A percentile compares a stretch with the other conserved stretches of the same genome.
These are phyloP conservation scores for Ophioderma brevispina DNA, from an alignment of 35 echinoderm and acorn worm genomes.

Conservation along the genomic window DNA sequence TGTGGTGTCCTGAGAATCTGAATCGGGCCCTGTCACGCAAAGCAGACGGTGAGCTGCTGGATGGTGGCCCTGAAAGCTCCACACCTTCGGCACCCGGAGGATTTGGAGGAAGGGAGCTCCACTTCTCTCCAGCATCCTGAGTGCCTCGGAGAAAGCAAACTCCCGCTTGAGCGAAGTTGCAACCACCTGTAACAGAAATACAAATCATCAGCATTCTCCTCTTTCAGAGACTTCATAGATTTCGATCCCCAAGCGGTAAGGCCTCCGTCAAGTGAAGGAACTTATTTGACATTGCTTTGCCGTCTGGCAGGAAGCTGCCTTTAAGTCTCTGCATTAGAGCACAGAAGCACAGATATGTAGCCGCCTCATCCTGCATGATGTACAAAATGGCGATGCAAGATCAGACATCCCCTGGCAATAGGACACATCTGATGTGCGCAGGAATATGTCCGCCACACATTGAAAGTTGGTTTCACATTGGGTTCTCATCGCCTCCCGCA, in stretches of 20 bases:
- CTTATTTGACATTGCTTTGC: constrained; percentile 92
- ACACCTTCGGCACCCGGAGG: constrained; percentile 63
- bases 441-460: constrained; percentile 87
- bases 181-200: constrained; percentile 99
- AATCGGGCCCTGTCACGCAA: constrained; percentile 87
- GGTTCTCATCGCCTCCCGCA: constrained; percentile 80
- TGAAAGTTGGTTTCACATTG: constrained; percentile 85
- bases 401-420: constrained; percentile 99
- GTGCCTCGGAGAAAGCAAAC: constrained; percentile 95
- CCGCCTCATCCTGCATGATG: constrained; percentile 93
- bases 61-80: constrained; percentile 67
- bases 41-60: constrained; percentile 77
- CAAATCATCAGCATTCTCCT: constrained; percentile 95
- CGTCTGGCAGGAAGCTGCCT: constrained; percentile 89
- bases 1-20: constrained; percentile 71
- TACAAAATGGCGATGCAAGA: constrained; percentile 90
- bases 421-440: constrained; percentile 90
- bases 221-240: constrained; percentile 89
- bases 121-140: constrained; percentile 96
- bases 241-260: constrained; percentile 78
- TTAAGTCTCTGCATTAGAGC: constrained; percentile 86
- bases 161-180: constrained; percentile 91
- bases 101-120: constrained; percentile 96
- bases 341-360: constrained; percentile 94
- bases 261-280: constrained; percentile 93